A percentile compares a stretch with the other conserved stretches of the same genome.
phyloP scores from a whole-genome alignment of 2,797 vertebrate species.

The Danio choprae region DNA sequence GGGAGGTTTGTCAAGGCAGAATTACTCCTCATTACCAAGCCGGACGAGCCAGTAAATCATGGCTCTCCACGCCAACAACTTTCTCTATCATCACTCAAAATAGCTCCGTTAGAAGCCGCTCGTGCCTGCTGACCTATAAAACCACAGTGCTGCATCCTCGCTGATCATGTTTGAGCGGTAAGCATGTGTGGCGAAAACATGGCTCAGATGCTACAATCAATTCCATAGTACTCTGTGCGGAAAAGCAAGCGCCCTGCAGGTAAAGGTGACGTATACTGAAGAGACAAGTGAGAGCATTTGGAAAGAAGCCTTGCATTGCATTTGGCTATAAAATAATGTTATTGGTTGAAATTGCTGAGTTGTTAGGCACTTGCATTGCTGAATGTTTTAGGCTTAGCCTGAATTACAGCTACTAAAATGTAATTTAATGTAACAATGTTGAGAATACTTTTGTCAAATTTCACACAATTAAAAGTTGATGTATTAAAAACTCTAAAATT shows the following conservation, averaged over 20 bases:
- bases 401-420: too few relatives aligned
- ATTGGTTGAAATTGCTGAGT: background rate
- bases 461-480: too few relatives aligned
- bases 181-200: constrained; percentile 43
- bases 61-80: constrained; percentile 67
- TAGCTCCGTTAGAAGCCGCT: constrained; percentile 72
- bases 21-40: constrained; percentile 82
- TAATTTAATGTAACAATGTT: too few relatives aligned
- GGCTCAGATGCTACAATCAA: constrained; percentile 44
- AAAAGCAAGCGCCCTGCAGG: constrained; percentile 5
- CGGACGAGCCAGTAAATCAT: constrained; percentile 81
- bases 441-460: too few relatives aligned
- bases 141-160: constrained; percentile 36
- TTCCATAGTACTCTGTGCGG: constrained; percentile 22
- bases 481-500: too few relatives aligned
- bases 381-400: background rate
- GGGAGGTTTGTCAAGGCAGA: constrained; percentile 74
- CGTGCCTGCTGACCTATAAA: constrained; percentile 63
- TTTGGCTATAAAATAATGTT: background rate
- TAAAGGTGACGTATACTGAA: constrained; percentile 26
- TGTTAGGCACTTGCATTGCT: background rate
- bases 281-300: constrained; percentile 39
- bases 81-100: constrained; percentile 77
- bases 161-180: constrained; percentile 43
- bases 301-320: background rate